Percentiles rank a stretch among this genome's conserved stretches.
phyloP scores from a whole-genome alignment of 2,888 invertebrate genomes.

The Isotomurus palustris region DNA sequence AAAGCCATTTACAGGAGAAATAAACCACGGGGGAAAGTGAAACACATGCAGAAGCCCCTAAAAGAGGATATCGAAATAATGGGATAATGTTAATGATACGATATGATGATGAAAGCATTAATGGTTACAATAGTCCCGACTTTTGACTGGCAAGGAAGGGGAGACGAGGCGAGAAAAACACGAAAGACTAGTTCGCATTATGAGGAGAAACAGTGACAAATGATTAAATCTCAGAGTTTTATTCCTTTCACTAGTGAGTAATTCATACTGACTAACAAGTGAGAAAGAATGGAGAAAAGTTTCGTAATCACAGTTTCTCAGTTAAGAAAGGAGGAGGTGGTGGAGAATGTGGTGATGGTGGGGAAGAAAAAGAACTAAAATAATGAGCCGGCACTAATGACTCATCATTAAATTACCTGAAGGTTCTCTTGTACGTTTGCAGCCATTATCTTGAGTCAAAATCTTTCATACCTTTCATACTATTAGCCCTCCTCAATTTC shows the following conservation, averaged over 20 bases:
- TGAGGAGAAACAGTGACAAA: constrained; percentile 4
- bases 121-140: no score
- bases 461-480: neutral
- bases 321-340: neutral
- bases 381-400: constrained; percentile 30
- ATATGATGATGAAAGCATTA: no score
- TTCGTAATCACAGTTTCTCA: neutral
- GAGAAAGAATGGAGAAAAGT: neutral
- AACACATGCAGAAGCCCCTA: no score
- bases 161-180: no score
- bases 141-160: no score
- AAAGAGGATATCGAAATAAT: no score
- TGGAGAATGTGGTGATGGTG: neutral
- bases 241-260: neutral
- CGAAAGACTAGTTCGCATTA: no score
- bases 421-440: neutral
- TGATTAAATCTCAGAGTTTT: constrained; percentile 10
- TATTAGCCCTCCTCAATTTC: neutral
- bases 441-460: neutral
- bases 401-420: constrained; percentile 20
- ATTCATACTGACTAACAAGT: neutral
- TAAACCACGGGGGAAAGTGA: no score
- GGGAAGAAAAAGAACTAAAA: constrained; percentile 9
- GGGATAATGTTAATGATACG: no score
- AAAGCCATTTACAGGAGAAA: no score